Evolutionary conservation across 2,797 vertebrate species (phyloP), one percentile per base, ranked within the genome.

Genomic region (Eulemur rubriventer): DNA sequence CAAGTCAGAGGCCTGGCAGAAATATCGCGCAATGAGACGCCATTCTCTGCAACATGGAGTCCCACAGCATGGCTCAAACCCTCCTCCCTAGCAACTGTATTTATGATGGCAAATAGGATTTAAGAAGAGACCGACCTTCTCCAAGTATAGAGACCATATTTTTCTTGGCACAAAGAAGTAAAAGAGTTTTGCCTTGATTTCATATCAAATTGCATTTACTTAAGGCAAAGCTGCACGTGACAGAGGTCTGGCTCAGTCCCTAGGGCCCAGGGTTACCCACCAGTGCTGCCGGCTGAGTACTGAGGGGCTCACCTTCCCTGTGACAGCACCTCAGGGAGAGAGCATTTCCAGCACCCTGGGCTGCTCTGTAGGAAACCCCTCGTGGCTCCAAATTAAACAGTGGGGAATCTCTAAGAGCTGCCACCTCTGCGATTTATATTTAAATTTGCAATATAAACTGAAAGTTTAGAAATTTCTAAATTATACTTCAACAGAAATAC

Each of bases 401-500:
- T 81, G 28, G 4, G 9, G 7, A 17, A 52, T 30, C 48, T 12
- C 78, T 72, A 10, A 12, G 48, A 59, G 16, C 18, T 4, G 4
- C 11, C 7, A n/a, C 14, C 48, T 92, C 28, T 88, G 43, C 26
- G 6, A 13, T 20, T 52, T 46, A n/a, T 35, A 61, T 57, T 69
- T n/a, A 79, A 18, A 55, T 28, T n/a, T 59, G 30, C 28, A 79
- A 55, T 41, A 48, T 33, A 73, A 72, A 57, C 65, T 14, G 8
- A 38, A 82, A 59, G 48, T 59, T 84, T n/a, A 61, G 55, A 75
- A 83, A 78, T 50, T 17, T n/a, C 43, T 85, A 43, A 89, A 30
- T 35, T 50, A 67, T 26, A 72, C 92, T n/a, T 92, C 38, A 88
- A 84, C 33, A 72, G 80, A 94, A 93, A 92, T 41, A 88, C 17